Percentiles rank a stretch among this genome's conserved stretches.
Evolutionary conservation across 2,113 vertebrate genomes (phyloP).

Genomic region (Steatornis caripensis): DNA sequence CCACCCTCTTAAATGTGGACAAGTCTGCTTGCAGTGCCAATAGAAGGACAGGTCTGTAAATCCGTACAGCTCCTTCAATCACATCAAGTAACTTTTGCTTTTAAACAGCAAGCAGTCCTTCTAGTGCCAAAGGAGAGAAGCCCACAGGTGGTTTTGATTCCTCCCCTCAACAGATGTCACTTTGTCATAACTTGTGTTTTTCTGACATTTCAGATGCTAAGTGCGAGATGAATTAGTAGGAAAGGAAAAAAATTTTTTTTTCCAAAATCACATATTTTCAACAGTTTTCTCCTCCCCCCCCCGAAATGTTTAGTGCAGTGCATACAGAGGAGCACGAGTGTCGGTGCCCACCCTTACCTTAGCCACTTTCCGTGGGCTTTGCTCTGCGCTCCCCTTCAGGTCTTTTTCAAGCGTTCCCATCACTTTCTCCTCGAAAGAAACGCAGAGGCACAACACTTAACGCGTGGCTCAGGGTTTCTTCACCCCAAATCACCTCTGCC

Average conservation of each 20-base stretch:
- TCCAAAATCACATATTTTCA: not conserved
- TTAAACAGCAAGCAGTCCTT: not conserved
- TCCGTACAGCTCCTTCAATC: not conserved
- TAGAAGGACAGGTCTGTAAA: not conserved
- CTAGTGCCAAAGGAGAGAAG: not conserved
- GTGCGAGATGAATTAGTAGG: not conserved
- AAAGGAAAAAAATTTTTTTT: not conserved
- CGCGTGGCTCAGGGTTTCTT: not conserved
- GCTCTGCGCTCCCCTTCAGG: not conserved
- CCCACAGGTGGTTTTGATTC: not conserved
- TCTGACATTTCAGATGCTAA: not conserved
- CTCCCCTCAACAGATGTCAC: not conserved
- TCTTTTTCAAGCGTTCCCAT: conserved; percentile 15
- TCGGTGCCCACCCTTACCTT: conserved; percentile 6
- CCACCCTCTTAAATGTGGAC: not conserved
- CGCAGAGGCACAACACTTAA: not conserved
- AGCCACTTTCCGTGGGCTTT: not conserved
- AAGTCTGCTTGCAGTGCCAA: not conserved
- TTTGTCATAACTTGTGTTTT: not conserved
- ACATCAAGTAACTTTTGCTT: not conserved
- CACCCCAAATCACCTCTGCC: not conserved
- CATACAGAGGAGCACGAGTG: rapidly evolving
- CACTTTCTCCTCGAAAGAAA: conserved; percentile 30
- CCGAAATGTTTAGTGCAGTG: rapidly evolving
- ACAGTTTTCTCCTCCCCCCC: not conserved